Evolutionary conservation across 2,888 invertebrate genomes (phyloP).

Genomic region (Netelia fuscicornis): DNA sequence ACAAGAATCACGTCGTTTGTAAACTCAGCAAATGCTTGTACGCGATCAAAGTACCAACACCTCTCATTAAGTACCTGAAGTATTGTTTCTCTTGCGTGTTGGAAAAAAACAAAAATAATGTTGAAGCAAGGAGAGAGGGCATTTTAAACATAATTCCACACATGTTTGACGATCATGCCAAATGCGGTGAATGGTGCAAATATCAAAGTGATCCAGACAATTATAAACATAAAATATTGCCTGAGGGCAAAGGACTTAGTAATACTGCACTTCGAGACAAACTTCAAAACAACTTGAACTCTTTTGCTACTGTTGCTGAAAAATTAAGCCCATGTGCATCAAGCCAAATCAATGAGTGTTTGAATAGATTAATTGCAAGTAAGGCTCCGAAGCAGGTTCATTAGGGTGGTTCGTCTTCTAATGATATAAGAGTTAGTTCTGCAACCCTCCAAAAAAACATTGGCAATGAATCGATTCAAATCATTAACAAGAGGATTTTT

Average conservation of each 20-base stretch:
- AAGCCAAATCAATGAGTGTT: constrained; percentile 64
- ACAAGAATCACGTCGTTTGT: constrained; percentile 59
- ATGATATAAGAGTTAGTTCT: constrained; percentile 62
- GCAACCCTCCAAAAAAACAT: constrained; percentile 66
- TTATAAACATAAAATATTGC: constrained; percentile 29
- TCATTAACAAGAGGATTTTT: constrained; percentile 34
- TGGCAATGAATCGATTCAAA: constrained; percentile 45
- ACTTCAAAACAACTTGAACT: constrained; percentile 53
- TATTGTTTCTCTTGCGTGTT: constrained; percentile 62
- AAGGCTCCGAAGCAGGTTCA: constrained; percentile 63
- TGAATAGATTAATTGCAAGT: constrained; percentile 62
- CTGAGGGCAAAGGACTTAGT: constrained; percentile 12
- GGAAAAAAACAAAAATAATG: constrained; percentile 59
- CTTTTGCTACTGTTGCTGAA: constrained; percentile 63
- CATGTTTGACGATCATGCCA: constrained; percentile 29
- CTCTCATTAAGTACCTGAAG: constrained; percentile 58
- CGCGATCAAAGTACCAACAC: constrained; percentile 48
- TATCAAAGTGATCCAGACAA: constrained; percentile 15
- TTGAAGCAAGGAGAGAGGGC: constrained; percentile 42
- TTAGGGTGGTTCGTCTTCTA: constrained; percentile 67
- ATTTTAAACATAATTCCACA: constrained; percentile 10
- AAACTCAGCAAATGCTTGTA: constrained; percentile 63
- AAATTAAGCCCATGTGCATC: constrained; percentile 67
- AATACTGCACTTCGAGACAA: not conserved
- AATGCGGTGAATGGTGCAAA: constrained; percentile 39